Conservation (phyloP, 2,113 vertebrate genomes). For the Bungarus multicinctus region DNA sequence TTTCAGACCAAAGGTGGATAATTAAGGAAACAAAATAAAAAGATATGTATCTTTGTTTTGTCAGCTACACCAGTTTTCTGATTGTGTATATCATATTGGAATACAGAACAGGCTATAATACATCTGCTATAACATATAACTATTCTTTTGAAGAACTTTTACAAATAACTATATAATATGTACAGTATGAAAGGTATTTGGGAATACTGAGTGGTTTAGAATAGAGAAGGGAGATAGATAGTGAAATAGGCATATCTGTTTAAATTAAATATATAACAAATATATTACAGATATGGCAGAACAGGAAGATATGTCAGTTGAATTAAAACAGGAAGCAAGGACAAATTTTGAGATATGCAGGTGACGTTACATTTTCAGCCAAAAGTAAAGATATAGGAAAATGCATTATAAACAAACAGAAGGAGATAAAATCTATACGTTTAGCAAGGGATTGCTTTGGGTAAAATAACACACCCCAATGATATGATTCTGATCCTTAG, state of each 20-base stretch:
- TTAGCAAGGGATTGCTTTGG: neutral
- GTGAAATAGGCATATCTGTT: neutral
- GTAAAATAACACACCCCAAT: neutral
- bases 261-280: neutral
- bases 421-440: neutral
- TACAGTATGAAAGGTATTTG: neutral
- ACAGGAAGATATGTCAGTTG: neutral
- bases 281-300: neutral
- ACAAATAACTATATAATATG: neutral
- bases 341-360: neutral
- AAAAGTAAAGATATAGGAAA: neutral
- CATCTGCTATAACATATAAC: neutral
- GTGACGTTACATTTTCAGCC: neutral
- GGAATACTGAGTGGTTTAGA: neutral
- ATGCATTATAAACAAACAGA: neutral
- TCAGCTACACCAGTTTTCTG: neutral
- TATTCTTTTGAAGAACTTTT: neutral
- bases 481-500: neutral
- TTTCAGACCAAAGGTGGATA: neutral
- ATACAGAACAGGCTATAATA: neutral
- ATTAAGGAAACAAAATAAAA: neutral
- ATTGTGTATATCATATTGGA: neutral
- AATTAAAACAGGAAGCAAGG: neutral
- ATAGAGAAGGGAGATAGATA: neutral
- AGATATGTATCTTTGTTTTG: neutral